Evolutionary conservation across 2,888 invertebrate genomes (phyloP), one percentile per base, ranked within the genome.

Genomic region (Eilema depressum): DNA sequence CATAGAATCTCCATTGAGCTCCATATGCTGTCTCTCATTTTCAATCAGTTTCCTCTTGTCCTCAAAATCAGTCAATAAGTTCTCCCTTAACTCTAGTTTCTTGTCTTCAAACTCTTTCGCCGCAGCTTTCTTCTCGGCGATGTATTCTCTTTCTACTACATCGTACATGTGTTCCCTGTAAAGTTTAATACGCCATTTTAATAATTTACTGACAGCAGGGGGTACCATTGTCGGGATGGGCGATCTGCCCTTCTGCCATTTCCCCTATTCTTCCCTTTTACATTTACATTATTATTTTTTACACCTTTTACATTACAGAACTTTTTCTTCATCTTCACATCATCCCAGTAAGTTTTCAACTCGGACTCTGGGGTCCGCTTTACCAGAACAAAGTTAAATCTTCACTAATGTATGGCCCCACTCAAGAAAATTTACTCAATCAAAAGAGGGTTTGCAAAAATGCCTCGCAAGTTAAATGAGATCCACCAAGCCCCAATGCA

Each of bases 101-200:
- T 99, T 99, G 86, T 99, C 99, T 86, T 99, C 99, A 93, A 98
- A 99, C 87, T 99, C 99, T 88, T 98, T 98, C 0, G 97, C 97
- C 0, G 99, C 98, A 14, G 98, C 97, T 88, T 98, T 98, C 87
- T 98, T 98, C 88, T 99, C 99, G 56, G 97, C 96, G 76, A 97
- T 96, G 86, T 98, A 99, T 85, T 99, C 99, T 71, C 97, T 96
- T 83, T 99, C 98, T 0, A 98, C 97, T 81, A 98, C 97, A 77
- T 99, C 98, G 61, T 97, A 96, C 94, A 98, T 96, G 86, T 98
- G 97, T 77, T 98, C 98, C 78, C 97, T 96, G 91, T 96, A 66
- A 66, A 76, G 70, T 56, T 59, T 74, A 56, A 47, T 14, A 59
- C 14, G 17, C 57, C 23, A 10, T 23, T 23, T 53, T 8, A 60